Conservation (phyloP, 2,113 vertebrate genomes). For the Platycercus adscitus region DNA sequence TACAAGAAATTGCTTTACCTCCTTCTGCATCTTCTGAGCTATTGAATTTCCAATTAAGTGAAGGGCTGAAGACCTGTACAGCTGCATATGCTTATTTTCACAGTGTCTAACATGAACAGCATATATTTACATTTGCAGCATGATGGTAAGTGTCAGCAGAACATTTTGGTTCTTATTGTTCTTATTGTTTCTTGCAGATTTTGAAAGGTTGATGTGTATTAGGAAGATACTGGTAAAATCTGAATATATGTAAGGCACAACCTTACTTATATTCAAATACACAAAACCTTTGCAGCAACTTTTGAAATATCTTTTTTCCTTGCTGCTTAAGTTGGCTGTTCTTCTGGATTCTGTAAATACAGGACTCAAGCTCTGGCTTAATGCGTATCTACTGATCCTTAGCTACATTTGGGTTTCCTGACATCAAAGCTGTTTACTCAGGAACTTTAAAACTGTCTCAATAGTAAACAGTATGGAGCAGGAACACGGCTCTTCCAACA, state of each 20-base stretch:
- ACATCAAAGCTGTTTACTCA: conserved; percentile 38
- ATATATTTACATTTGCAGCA: background rate
- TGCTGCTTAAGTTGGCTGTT: background rate
- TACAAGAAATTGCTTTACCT: conserved; percentile 16
- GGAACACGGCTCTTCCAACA: background rate
- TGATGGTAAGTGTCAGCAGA: background rate
- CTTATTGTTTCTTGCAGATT: background rate
- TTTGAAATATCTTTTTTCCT: background rate
- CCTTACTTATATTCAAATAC: background rate
- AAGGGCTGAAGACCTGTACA: conserved; percentile 22
- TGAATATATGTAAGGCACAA: background rate
- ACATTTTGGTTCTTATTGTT: background rate
- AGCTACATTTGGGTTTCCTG: conserved; percentile 7
- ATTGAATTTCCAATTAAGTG: background rate
- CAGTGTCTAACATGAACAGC: background rate
- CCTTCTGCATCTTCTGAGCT: background rate
- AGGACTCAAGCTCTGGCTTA: background rate
- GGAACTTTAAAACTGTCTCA: conserved; percentile 19
- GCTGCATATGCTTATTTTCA: conserved; percentile 16
- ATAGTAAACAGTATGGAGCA: conserved; percentile 9
- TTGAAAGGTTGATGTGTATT: background rate
- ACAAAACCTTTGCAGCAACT: background rate
- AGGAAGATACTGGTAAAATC: background rate
- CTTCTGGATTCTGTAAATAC: conserved; percentile 7
- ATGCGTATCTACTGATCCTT: background rate